Percentiles rank a stretch among this genome's conserved stretches.
phyloP scores from a whole-genome alignment of 2,888 invertebrate genomes.

The Oscheius onirici region DNA sequence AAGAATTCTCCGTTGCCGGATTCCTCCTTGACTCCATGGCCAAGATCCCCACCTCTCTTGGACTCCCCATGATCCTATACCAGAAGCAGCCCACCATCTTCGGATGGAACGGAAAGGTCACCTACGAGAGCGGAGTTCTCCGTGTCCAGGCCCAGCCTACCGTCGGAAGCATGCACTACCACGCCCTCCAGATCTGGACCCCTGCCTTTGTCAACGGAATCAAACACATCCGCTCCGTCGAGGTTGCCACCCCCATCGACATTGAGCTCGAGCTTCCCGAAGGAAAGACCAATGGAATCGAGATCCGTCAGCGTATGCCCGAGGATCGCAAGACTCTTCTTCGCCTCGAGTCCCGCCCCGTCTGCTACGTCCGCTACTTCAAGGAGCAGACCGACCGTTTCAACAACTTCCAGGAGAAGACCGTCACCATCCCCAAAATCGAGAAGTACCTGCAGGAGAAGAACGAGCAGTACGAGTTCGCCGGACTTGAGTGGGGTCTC shows the following conservation, averaged over 20 bases:
- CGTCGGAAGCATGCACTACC: slow-evolving; percentile 49
- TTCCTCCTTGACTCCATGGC: slow-evolving; percentile 47
- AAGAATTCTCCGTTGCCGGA: slow-evolving; percentile 43
- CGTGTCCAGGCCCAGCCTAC: slow-evolving; percentile 46
- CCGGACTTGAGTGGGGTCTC: slow-evolving; percentile 24
- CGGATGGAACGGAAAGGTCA: slow-evolving; percentile 42
- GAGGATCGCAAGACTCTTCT: slow-evolving; percentile 49
- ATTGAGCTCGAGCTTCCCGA: slow-evolving; percentile 39
- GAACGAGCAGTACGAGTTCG: slow-evolving; percentile 30
- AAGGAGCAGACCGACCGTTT: slow-evolving; percentile 36
- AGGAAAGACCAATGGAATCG: slow-evolving; percentile 35
- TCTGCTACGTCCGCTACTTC: slow-evolving; percentile 53
- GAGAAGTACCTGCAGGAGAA: slow-evolving; percentile 42
- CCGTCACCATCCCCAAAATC: slow-evolving; percentile 46
- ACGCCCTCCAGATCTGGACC: slow-evolving; percentile 50
- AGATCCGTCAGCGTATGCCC: slow-evolving; percentile 40
- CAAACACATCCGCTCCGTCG: slow-evolving; percentile 51
- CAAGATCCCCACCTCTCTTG: slow-evolving; percentile 60
- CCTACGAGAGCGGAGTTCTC: slow-evolving; percentile 34
- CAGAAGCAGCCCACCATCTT: slow-evolving; percentile 51
- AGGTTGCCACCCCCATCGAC: slow-evolving; percentile 58
- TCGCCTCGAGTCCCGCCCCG: slow-evolving; percentile 50
- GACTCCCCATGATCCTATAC: slow-evolving; percentile 58
- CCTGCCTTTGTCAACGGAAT: slow-evolving; percentile 62
- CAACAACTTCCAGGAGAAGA: slow-evolving; percentile 57